These are phyloP conservation scores for Meandrina meandrites DNA, from an alignment of 92 coral and sea anemone species.

Conservation along the genomic window DNA sequence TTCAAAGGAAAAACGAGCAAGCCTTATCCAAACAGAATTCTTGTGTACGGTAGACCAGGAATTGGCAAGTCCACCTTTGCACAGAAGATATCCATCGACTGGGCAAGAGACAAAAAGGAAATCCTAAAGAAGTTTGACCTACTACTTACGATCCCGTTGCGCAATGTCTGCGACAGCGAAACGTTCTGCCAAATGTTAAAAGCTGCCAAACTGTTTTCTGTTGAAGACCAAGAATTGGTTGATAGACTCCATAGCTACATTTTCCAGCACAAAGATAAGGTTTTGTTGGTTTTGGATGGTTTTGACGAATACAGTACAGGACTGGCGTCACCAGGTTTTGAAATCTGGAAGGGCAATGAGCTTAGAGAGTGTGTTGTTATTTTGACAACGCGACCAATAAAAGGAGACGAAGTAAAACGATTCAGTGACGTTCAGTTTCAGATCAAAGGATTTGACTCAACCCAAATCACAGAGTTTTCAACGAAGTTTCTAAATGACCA, in stretches of 20 bases:
- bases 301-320: conserved; percentile 22
- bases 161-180: conserved; percentile 4
- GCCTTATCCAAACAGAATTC: conserved; percentile 10
- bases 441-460: conserved; percentile 19
- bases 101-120: conserved; percentile 25
- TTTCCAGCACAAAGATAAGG: conserved; percentile 4
- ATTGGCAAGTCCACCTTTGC: conserved; percentile 24
- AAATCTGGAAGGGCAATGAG: conserved; percentile 7
- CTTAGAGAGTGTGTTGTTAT: conserved; percentile 21
- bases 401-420: not conserved
- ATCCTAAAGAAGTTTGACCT: conserved; percentile 25
- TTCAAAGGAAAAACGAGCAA: not conserved
- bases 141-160: conserved; percentile 13
- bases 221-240: not conserved
- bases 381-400: conserved; percentile 18
- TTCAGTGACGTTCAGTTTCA: conserved; percentile 17
- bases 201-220: conserved; percentile 7
- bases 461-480: conserved; percentile 10
- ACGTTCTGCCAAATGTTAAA: not conserved
- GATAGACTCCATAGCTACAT: not conserved
- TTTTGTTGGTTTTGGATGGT: conserved; percentile 28
- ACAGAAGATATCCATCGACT: conserved; percentile 29
- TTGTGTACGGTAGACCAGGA: conserved; percentile 28
- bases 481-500: not conserved
- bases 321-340: not conserved